Evolutionary conservation across 2,797 vertebrate genomes (phyloP).

Genomic region (Meda fulgida): DNA sequence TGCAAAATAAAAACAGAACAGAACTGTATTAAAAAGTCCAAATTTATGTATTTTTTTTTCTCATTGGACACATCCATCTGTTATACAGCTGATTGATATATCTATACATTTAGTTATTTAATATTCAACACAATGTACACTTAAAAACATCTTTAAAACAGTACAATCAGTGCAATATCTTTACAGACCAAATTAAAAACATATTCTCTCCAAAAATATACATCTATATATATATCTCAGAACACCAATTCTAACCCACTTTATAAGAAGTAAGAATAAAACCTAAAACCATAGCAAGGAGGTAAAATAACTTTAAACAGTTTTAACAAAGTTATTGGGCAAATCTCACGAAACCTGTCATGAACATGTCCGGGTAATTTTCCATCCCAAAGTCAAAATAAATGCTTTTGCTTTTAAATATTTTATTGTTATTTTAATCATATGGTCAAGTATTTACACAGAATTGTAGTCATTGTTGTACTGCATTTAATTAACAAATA

Average conservation of each 20-base stretch:
- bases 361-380: background rate
- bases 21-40: constrained; percentile 55
- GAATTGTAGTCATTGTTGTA: background rate
- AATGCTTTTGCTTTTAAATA: too few relatives aligned
- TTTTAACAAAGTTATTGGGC: constrained; percentile 43
- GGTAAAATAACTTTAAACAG: constrained; percentile 30
- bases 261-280: constrained; percentile 62
- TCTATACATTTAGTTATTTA: constrained; percentile 68
- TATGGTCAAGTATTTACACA: background rate
- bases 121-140: constrained; percentile 75
- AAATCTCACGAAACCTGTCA: constrained; percentile 15
- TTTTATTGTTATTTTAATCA: background rate
- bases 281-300: constrained; percentile 46
- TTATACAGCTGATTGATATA: constrained; percentile 60
- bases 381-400: background rate
- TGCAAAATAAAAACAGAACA: constrained; percentile 34
- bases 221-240: constrained; percentile 66
- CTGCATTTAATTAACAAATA: background rate
- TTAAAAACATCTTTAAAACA: constrained; percentile 70
- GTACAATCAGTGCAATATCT: constrained; percentile 77
- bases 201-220: constrained; percentile 77
- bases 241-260: constrained; percentile 58
- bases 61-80: constrained; percentile 55
- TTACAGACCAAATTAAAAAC: constrained; percentile 69
- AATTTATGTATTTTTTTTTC: constrained; percentile 62